Percentiles rank a stretch among this genome's conserved stretches.
phyloP scores from a whole-genome alignment of 64 coral and sea anemone species.

The Acropora tenuis region DNA sequence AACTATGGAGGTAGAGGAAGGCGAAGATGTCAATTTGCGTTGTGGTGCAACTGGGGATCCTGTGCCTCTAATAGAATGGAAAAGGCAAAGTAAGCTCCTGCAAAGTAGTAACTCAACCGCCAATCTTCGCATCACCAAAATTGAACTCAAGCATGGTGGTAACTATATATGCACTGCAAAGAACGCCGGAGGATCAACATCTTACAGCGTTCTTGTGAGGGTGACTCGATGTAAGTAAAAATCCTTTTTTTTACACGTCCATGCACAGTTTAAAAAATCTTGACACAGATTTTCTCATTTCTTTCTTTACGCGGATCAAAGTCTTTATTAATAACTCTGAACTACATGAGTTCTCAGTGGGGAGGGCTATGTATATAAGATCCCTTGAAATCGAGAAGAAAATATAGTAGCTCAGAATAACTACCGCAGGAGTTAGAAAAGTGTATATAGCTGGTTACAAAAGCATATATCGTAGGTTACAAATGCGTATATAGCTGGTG shows the following conservation, averaged over 20 bases:
- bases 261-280: neutral
- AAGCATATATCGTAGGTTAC: too few relatives aligned
- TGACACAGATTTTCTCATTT: too few relatives aligned
- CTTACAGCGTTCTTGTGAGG: neutral
- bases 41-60: conserved; percentile 12
- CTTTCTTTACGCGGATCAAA: too few relatives aligned
- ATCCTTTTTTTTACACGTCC: neutral
- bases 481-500: neutral
- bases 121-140: neutral
- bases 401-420: too few relatives aligned
- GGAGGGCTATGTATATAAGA: too few relatives aligned
- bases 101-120: neutral
- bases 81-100: neutral
- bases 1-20: neutral
- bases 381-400: too few relatives aligned
- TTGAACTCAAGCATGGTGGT: conserved; percentile 2
- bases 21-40: neutral
- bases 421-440: too few relatives aligned
- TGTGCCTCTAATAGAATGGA: neutral
- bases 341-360: too few relatives aligned
- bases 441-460: too few relatives aligned
- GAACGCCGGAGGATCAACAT: neutral
- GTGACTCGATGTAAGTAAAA: conserved; percentile 16
- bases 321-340: too few relatives aligned
- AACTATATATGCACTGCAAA: conserved; percentile 12